phyloP scores from a whole-genome alignment of 2,797 vertebrate genomes.

The Bryconaethiops microstoma region DNA sequence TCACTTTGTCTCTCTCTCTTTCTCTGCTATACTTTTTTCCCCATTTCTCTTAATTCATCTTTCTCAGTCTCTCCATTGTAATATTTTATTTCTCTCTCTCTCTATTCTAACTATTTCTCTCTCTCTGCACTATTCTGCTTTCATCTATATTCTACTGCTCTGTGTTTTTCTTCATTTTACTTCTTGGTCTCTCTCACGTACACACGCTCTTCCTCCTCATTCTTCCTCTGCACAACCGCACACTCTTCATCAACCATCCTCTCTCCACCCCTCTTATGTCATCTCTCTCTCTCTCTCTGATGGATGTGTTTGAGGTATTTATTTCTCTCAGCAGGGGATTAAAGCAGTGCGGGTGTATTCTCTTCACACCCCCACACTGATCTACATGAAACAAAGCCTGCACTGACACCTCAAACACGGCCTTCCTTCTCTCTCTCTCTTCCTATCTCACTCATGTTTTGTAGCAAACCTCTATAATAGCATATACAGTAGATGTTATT shows the following conservation, averaged over 20 bases:
- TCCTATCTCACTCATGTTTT: background rate
- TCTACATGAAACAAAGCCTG: constrained; percentile 30
- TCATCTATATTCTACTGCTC: background rate
- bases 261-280: constrained; percentile 3
- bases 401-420: constrained; percentile 22
- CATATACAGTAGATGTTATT: background rate
- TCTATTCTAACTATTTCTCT: background rate
- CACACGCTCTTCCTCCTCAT: background rate
- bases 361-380: constrained; percentile 29
- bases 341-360: constrained; percentile 34
- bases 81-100: background rate
- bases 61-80: background rate
- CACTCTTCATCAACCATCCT: constrained; percentile 12
- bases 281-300: background rate
- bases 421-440: background rate
- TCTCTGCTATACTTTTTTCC: background rate
- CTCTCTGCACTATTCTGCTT: background rate
- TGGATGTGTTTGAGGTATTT: constrained; percentile 26
- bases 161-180: background rate
- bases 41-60: constrained; percentile 13
- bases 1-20: background rate
- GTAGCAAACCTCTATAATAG: background rate
- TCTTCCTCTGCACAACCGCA: constrained; percentile 27
- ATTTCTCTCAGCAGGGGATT: constrained; percentile 48
- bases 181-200: background rate